Percentiles rank a stretch among this genome's conserved stretches.
These are phyloP conservation scores for Pseudomyrmex flavicornis DNA, from an alignment of 1,140 invertebrate species.

Conservation along the genomic window DNA sequence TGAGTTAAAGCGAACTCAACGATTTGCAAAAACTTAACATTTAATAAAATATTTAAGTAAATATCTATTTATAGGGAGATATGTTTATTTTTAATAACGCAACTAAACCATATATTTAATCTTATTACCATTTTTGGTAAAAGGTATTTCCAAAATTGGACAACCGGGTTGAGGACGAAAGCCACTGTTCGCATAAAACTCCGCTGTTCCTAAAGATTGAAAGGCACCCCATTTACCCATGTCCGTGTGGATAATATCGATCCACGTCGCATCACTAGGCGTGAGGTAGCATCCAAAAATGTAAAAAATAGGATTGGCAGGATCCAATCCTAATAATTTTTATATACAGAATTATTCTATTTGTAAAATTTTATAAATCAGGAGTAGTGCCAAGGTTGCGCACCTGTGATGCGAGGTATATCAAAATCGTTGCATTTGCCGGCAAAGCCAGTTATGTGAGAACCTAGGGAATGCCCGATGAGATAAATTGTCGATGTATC, in stretches of 20 bases:
- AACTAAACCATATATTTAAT: background rate
- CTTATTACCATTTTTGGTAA: constrained; percentile 2
- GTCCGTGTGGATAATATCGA: constrained; percentile 89
- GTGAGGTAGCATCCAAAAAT: constrained; percentile 82
- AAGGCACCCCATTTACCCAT: constrained; percentile 82
- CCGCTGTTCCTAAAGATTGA: constrained; percentile 85
- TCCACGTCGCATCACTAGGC: constrained; percentile 85
- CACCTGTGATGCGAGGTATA: constrained; percentile 81
- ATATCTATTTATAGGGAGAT: too few species aligned
- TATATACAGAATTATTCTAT: too few species aligned
- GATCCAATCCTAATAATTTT: constrained; percentile 82
- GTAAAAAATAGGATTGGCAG: constrained; percentile 86
- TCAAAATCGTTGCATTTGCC: constrained; percentile 83
- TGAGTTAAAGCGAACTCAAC: background rate
- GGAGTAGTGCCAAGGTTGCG: background rate
- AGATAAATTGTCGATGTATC: constrained; percentile 87
- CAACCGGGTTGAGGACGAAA: constrained; percentile 88
- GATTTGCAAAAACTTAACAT: background rate
- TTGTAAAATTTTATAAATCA: too few species aligned
- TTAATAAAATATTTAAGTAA: too few species aligned
- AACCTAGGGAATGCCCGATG: constrained; percentile 91
- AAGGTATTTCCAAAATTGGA: constrained; percentile 10
- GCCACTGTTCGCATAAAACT: constrained; percentile 90
- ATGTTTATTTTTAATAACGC: too few species aligned
- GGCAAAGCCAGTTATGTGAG: constrained; percentile 89